These are phyloP conservation scores for Ctenochaetus hawaiiensis DNA, from an alignment of 2,797 vertebrate genomes.

Conservation along the genomic window DNA sequence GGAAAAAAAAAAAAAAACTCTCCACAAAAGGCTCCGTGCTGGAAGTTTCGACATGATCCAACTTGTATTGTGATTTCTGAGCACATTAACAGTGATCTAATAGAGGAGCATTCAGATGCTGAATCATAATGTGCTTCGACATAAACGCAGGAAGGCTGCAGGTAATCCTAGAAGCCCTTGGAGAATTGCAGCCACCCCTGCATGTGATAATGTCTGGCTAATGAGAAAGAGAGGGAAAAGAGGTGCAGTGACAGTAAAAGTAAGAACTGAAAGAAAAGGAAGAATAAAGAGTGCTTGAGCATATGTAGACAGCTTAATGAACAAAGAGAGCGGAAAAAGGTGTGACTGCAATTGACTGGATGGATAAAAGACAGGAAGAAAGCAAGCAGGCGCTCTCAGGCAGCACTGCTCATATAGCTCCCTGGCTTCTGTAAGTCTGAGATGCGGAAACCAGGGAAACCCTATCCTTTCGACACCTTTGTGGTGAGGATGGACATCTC, in stretches of 20 bases:
- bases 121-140: conserved; percentile 51
- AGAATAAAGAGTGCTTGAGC: not conserved
- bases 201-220: conserved; percentile 43
- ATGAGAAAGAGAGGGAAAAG: conserved; percentile 3
- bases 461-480: conserved; percentile 65
- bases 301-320: not conserved
- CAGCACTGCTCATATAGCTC: conserved; percentile 41
- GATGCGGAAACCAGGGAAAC: conserved; percentile 62
- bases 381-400: conserved; percentile 1
- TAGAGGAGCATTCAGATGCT: conserved; percentile 31
- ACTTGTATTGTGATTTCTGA: conserved; percentile 56
- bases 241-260: conserved; percentile 12
- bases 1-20: conserved; percentile 12
- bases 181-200: conserved; percentile 42
- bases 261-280: conserved; percentile 10
- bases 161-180: conserved; percentile 65
- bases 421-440: conserved; percentile 61
- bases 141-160: conserved; percentile 54
- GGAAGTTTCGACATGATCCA: conserved; percentile 61
- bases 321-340: conserved; percentile 5
- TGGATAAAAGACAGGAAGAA: not conserved
- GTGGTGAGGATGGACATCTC: conserved; percentile 69
- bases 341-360: not conserved
- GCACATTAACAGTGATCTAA: conserved; percentile 59
- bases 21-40: conserved; percentile 47